phyloP scores from a whole-genome alignment of 1,140 invertebrate species.

The Anadara kagoshimensis region DNA sequence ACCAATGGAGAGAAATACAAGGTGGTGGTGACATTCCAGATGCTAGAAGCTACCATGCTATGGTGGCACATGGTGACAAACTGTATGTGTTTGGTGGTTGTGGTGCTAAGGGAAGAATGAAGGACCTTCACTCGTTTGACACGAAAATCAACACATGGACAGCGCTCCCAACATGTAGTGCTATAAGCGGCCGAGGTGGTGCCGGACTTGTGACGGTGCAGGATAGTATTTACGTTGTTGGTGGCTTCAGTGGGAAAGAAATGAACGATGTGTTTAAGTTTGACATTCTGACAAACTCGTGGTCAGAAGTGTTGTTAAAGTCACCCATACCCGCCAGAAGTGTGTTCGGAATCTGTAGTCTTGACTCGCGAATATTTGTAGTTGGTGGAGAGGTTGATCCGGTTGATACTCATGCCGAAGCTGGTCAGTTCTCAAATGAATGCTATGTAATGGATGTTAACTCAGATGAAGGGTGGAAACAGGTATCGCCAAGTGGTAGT shows the following conservation, averaged over 20 bases:
- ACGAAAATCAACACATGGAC: slow-evolving; percentile 38
- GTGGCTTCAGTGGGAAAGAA: slow-evolving; percentile 51
- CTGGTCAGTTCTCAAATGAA: slow-evolving; percentile 46
- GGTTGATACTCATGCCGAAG: slow-evolving; percentile 43
- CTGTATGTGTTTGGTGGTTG: slow-evolving; percentile 58
- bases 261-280: slow-evolving; percentile 48
- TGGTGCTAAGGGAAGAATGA: slow-evolving; percentile 36
- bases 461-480: slow-evolving; percentile 27
- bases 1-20: slow-evolving; percentile 35
- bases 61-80: slow-evolving; percentile 31
- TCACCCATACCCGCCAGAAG: slow-evolving; percentile 39
- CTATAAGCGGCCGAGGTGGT: slow-evolving; percentile 44
- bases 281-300: slow-evolving; percentile 36
- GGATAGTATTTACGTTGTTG: slow-evolving; percentile 46
- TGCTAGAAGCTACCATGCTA: slow-evolving; percentile 51
- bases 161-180: slow-evolving; percentile 37
- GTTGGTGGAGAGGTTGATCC: slow-evolving; percentile 51
- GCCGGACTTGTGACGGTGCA: slow-evolving; percentile 35
- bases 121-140: slow-evolving; percentile 51
- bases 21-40: slow-evolving; percentile 28
- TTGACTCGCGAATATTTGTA: slow-evolving; percentile 32
- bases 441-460: slow-evolving; percentile 36
- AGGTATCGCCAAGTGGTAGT: slow-evolving; percentile 22
- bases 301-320: slow-evolving; percentile 33
- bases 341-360: slow-evolving; percentile 46